Evolutionary conservation across 2,797 vertebrate genomes (phyloP), one percentile per base, ranked within the genome.

Genomic region (Nannoperca obscura): DNA sequence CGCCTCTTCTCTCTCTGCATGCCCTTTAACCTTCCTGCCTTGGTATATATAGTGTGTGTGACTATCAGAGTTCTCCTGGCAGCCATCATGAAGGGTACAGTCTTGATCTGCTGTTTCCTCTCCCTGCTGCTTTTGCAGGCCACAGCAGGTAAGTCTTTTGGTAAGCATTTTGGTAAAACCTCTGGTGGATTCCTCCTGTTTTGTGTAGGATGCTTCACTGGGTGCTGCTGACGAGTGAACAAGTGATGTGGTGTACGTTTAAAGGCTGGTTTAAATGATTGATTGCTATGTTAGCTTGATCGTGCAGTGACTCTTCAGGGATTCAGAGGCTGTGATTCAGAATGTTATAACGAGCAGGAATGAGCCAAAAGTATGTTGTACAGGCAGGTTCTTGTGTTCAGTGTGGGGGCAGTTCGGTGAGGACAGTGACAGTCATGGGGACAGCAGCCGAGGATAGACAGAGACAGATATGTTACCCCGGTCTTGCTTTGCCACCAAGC

Each of bases 41-140:
- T 46, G 78, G 93, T 95, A 97, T 98, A 97, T 97, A 99, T 97
- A 96, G 95, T 91, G 80, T 85, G 76, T 72, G 87, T 67, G 78
- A 94, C 94, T 90, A 92, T 94, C 94, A 95, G 89, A 94, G 94
- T 94, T 95, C 96, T 97, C 97, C 97, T 97, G 97, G 97, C 97
- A 96, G 96, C 95, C 97, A 97, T 95, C 96, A 99, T 99, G 98
- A 97, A 96, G 96, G 94, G 95, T 79, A 94, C 96, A 91, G 94
- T 96, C 93, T 96, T 96, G 86, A 91, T 97, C 95, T 97, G 96
- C 93, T 94, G 93, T 94, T 96, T 97, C 54, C 84, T 97, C 86
- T 95, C 95, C 64, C 95, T 98, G 85, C 96, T 98, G 92, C 91
- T 96, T 89, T 93, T 97, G 91, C 93, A 92, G 73, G 90, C 93